Percentiles rank a stretch among this genome's conserved stretches.
phyloP scores from a whole-genome alignment of 1,140 invertebrate genomes.

The Caerostris darwini region DNA sequence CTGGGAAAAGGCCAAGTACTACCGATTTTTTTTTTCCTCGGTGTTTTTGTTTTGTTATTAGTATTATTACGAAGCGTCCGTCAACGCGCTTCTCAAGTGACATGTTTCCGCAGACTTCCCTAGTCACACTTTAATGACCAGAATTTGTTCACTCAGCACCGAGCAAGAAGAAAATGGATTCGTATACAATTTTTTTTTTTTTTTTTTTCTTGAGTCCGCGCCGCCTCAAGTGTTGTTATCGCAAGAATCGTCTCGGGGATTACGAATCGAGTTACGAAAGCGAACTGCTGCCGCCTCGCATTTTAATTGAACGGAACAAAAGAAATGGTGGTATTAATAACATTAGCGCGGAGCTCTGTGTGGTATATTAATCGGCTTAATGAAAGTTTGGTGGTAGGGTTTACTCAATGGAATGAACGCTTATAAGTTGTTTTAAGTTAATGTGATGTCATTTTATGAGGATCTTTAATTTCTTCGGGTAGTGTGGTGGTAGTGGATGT shows the following conservation, averaged over 20 bases:
- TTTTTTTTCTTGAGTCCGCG: not conserved
- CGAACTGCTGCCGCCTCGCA: not conserved
- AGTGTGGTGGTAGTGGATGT: no score
- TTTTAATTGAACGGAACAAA: conserved; percentile 27
- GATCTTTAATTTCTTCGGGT: no score
- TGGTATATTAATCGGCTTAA: not conserved
- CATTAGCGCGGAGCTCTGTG: not conserved
- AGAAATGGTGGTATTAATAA: not conserved
- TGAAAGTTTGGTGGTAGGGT: not conserved
- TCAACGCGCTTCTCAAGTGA: conserved; percentile 57
- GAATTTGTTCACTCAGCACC: conserved; percentile 66
- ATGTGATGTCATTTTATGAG: no score
- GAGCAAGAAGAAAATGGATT: conserved; percentile 56
- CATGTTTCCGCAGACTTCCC: conserved; percentile 45
- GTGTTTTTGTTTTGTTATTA: conserved; percentile 65
- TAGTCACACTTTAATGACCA: conserved; percentile 69
- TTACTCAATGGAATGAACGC: no score
- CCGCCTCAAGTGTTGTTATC: conserved; percentile 39
- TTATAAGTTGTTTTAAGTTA: no score
- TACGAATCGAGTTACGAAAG: conserved; percentile 51
- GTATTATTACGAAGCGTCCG: conserved; percentile 52
- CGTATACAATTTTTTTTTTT: conserved; percentile 25
- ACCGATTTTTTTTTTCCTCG: conserved; percentile 30
- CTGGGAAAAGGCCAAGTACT: conserved; percentile 59
- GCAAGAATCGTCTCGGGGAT: conserved; percentile 19